Percentiles rank a stretch among this genome's conserved stretches.
Conservation (phyloP, 2,888 invertebrate genomes). For the Hypolimnas misippus region DNA sequence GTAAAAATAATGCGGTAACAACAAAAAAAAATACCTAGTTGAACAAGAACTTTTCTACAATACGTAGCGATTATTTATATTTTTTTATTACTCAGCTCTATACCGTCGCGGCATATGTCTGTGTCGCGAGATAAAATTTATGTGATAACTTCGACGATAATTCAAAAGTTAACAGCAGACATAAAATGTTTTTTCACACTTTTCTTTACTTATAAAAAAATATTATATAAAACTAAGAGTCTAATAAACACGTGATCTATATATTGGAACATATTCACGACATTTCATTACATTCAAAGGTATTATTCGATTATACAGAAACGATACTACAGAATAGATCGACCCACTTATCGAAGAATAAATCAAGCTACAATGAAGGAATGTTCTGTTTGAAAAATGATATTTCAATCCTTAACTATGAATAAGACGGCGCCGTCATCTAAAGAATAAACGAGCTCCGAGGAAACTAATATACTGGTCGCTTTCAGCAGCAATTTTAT, state of each 20-base stretch:
- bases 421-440: slow-evolving; percentile 37
- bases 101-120: slow-evolving; percentile 4
- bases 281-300: not conserved
- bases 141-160: slow-evolving; percentile 7
- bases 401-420: slow-evolving; percentile 37
- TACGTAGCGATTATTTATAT: not conserved
- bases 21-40: no score
- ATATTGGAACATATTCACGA: not conserved
- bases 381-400: slow-evolving; percentile 34
- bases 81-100: not conserved
- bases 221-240: not conserved
- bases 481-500: slow-evolving; percentile 11
- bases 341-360: not conserved
- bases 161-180: slow-evolving; percentile 1
- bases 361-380: slow-evolving; percentile 3
- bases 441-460: slow-evolving; percentile 29
- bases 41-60: no score
- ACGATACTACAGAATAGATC: not conserved
- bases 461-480: slow-evolving; percentile 17
- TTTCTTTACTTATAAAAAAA: slow-evolving; percentile 2
- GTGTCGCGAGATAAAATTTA: slow-evolving; percentile 4
- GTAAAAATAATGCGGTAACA: no score
- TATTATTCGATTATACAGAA: not conserved
- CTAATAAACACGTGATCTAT: not conserved
- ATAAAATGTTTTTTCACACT: not conserved